Conservation (phyloP, 2,888 invertebrate genomes). For the Euclidia mi region DNA sequence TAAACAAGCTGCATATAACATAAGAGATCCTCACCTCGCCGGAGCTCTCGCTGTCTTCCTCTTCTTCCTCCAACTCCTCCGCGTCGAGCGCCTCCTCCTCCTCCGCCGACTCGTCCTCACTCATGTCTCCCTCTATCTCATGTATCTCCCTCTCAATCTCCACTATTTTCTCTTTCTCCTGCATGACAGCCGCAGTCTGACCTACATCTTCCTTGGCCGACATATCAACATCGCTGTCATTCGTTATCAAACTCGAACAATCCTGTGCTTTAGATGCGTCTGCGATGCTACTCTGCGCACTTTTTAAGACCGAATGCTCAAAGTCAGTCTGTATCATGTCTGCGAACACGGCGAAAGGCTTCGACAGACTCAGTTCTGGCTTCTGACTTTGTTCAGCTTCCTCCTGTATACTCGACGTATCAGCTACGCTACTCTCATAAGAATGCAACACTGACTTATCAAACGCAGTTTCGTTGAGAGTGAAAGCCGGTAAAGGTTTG, state of each 20-base stretch:
- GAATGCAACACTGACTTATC: constrained; percentile 76
- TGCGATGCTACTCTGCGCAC: constrained; percentile 69
- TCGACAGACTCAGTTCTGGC: constrained; percentile 47
- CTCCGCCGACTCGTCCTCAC: constrained; percentile 51
- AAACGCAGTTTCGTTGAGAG: constrained; percentile 71
- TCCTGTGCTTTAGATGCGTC: constrained; percentile 55
- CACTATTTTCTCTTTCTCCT: constrained; percentile 79
- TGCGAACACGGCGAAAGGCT: constrained; percentile 59
- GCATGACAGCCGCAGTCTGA: constrained; percentile 62
- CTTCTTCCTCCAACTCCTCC: constrained; percentile 27
- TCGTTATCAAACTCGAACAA: constrained; percentile 78
- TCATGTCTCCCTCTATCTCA: constrained; percentile 82
- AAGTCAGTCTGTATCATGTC: constrained; percentile 69
- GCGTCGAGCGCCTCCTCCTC: constrained; percentile 44
- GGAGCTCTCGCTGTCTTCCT: constrained; percentile 47
- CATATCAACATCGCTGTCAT: constrained; percentile 80
- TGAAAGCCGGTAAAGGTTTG: constrained; percentile 69
- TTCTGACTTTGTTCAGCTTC: constrained; percentile 52
- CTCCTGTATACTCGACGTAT: constrained; percentile 58
- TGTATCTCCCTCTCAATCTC: constrained; percentile 84
- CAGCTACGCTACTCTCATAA: constrained; percentile 68
- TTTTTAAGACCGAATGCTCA: constrained; percentile 73
- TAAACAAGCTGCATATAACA: not conserved
- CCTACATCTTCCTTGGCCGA: constrained; percentile 57
- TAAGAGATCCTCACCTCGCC: constrained; percentile 21